phyloP scores from a whole-genome alignment of 1,140 invertebrate species.

The Branchinecta lynchi region DNA sequence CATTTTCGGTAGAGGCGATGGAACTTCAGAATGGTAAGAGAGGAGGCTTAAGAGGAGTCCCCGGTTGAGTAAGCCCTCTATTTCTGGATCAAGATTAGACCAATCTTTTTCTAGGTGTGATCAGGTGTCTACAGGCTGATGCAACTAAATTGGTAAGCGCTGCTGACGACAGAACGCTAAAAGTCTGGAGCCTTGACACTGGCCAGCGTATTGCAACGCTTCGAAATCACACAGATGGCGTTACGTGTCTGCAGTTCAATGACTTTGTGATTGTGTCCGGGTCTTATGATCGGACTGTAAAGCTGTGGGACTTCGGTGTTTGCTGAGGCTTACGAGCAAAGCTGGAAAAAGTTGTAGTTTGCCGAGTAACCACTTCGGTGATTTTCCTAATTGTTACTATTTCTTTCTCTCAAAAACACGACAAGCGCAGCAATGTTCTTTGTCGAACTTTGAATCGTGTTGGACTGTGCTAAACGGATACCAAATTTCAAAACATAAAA shows the following conservation, averaged over 20 bases:
- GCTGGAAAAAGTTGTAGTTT: no score
- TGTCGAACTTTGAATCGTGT: no score
- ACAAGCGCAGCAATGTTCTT: no score
- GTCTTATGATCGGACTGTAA: constrained; percentile 40
- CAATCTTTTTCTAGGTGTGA: constrained; percentile 24
- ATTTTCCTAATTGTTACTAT: no score
- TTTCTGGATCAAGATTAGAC: background rate
- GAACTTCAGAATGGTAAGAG: no score
- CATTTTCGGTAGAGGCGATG: no score
- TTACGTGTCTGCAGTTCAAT: constrained; percentile 40
- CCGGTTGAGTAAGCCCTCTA: background rate
- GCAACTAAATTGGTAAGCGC: constrained; percentile 38
- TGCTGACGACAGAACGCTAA: constrained; percentile 40
- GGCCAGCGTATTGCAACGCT: constrained; percentile 37
- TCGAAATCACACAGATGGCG: constrained; percentile 39
- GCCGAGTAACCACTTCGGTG: no score
- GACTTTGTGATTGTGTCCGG: constrained; percentile 40
- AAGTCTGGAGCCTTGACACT: constrained; percentile 29
- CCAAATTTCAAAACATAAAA: no score
- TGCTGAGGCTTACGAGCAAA: constrained; percentile 27
- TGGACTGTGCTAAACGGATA: no score
- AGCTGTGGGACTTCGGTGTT: constrained; percentile 40
- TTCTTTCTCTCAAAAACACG: no score
- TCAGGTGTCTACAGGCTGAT: constrained; percentile 38
- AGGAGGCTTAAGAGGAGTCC: no score